Conservation (phyloP, 2,113 vertebrate species). For the Diphyllodes magnificus region DNA sequence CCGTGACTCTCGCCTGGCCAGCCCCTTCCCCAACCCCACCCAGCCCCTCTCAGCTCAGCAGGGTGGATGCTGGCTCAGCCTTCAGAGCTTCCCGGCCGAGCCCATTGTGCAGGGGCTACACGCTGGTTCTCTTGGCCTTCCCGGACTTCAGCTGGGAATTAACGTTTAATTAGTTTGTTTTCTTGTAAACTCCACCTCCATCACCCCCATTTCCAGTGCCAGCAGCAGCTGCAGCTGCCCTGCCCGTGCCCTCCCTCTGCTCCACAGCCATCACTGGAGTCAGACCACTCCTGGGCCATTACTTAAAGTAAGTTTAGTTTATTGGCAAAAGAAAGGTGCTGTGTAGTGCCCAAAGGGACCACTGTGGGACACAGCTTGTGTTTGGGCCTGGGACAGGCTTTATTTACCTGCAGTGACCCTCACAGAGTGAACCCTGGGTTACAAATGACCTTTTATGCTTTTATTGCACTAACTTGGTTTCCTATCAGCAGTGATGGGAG, state of each 20-base stretch:
- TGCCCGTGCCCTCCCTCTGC: not conserved
- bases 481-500: slow-evolving; percentile 13
- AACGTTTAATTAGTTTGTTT: not conserved
- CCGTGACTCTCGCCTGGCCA: accelerated
- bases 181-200: not conserved
- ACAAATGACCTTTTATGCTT: slow-evolving; percentile 27
- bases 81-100: not conserved
- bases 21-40: not conserved
- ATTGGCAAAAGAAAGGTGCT: not conserved
- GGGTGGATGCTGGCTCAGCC: not conserved
- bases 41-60: not conserved
- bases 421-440: not conserved
- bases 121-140: not conserved
- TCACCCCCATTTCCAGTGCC: not conserved
- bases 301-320: not conserved
- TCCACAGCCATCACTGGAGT: not conserved
- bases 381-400: not conserved
- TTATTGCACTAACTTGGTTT: slow-evolving; percentile 13
- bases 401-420: slow-evolving; percentile 7
- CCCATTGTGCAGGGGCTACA: not conserved
- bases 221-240: not conserved
- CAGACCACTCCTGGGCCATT: not conserved
- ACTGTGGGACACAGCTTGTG: not conserved
- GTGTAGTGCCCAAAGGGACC: not conserved
- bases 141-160: not conserved